Evolutionary conservation across 2,888 invertebrate genomes (phyloP), one percentile per base, ranked within the genome.

Genomic region (Oithona nana): DNA sequence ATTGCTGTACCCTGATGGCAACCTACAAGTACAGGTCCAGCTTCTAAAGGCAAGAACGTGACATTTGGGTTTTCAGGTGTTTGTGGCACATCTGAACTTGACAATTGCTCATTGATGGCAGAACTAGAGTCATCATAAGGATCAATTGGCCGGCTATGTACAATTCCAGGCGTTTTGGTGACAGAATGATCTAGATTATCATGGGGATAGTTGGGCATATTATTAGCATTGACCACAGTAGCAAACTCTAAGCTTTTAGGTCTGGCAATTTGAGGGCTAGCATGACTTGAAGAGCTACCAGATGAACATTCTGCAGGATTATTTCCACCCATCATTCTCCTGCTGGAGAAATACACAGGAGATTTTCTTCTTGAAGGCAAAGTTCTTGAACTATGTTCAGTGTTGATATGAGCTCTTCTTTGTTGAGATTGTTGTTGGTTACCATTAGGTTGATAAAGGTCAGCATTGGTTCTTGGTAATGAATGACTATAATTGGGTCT

Each of bases 221-320:
- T 26, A 26, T 31, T 59, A 13, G 39, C 31, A 3, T 13, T 22
- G 48, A 59, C 49, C 8, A 30, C 59, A 6, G n/a, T n/a, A n/a
- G 56, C 48, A 55, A 62, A 62, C 24, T 62, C 62, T 20, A 62
- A 31, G 22, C 24, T 29, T 28, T 62, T 54, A 13, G 62, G 62
- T 39, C 62, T 11, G n/a, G 31, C 16, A 1, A 62, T 24, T 26
- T 39, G 16, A 24, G 62, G 62, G 2, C 56, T 57, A 2, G 56
- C 62, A 48, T 62, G 55, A 39, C 54, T 54, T 8, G 29, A 29
- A 1, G 62, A 62, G 13, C 56, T 57, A 24, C 50, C 59, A n/a
- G 59, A 59, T 1, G 59, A 59, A 26, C 59, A 59, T n/a, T 59
- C 59, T n/a, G n/a, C n/a, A n/a, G n/a, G n/a, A n/a, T n/a, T n/a